A percentile compares a stretch with the other conserved stretches of the same genome.
phyloP scores from a whole-genome alignment of 2,113 vertebrate genomes.

The Gopherus evgoodei region DNA sequence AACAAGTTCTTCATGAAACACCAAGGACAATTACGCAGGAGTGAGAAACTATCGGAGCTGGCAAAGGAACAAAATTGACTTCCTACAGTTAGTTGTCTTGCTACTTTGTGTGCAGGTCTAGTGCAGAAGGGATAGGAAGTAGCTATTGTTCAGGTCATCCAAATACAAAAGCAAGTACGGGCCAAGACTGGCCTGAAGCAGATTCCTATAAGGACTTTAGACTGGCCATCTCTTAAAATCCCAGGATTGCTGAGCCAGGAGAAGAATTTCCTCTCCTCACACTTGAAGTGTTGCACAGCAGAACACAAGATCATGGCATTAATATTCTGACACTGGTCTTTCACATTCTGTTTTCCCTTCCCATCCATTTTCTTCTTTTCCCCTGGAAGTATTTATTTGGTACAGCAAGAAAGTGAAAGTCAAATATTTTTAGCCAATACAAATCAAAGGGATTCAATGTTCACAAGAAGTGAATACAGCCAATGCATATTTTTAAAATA shows the following conservation, averaged over 20 bases:
- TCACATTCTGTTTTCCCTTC: background rate
- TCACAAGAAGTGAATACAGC: slow-evolving; percentile 1
- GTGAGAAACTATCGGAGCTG: slow-evolving; percentile 53
- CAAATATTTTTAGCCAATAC: background rate
- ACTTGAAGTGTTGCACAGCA: background rate
- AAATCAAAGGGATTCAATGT: slow-evolving; percentile 26
- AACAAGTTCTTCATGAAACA: slow-evolving; percentile 49
- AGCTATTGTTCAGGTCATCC: background rate
- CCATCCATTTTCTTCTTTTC: background rate
- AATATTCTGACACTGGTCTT: slow-evolving; percentile 15
- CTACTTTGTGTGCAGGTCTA: slow-evolving; percentile 11
- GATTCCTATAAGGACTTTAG: background rate
- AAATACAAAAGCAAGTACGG: background rate
- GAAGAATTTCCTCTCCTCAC: background rate
- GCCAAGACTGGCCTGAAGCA: background rate
- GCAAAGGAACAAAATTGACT: slow-evolving; percentile 13
- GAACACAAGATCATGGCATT: background rate
- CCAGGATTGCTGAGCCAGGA: background rate
- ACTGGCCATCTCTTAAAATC: background rate
- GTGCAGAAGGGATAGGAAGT: background rate
- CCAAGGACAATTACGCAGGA: slow-evolving; percentile 51
- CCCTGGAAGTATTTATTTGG: slow-evolving; percentile 14
- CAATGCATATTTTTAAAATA: background rate
- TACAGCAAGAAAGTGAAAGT: background rate
- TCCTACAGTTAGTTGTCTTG: slow-evolving; percentile 3